A percentile compares a stretch with the other conserved stretches of the same genome.
phyloP scores from a whole-genome alignment of 2,888 invertebrate genomes.

The Gastracanthus pulcherrimus region DNA sequence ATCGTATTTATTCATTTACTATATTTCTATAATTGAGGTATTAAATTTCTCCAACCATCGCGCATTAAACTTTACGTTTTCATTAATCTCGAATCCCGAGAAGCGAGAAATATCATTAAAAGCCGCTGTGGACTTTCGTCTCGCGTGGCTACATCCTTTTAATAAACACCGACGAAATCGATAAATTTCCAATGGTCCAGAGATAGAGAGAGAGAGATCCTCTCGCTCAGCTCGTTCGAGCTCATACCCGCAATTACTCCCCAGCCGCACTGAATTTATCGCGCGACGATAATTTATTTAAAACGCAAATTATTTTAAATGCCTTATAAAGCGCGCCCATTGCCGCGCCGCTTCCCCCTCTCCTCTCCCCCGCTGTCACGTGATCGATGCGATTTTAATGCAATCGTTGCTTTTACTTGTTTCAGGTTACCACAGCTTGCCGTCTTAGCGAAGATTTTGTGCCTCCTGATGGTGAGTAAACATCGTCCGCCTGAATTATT shows the following conservation, averaged over 20 bases:
- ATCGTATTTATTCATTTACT: too few relatives aligned
- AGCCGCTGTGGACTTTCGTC: background rate
- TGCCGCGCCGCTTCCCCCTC: background rate
- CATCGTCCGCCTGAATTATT: conserved; percentile 2
- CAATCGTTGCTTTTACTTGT: conserved; percentile 67
- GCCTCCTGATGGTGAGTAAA: conserved; percentile 90
- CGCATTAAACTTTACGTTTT: too few relatives aligned
- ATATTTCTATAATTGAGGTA: too few relatives aligned
- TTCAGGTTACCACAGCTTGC: conserved; percentile 94
- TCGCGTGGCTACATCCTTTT: conserved; percentile 23
- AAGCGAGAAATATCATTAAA: background rate
- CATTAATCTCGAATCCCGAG: background rate
- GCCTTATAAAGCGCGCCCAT: too few relatives aligned
- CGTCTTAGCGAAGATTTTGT: conserved; percentile 94
- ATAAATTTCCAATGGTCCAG: conserved; percentile 20
- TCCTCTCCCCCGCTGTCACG: background rate
- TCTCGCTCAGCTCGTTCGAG: too few relatives aligned
- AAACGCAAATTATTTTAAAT: conserved; percentile 45
- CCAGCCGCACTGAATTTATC: conserved; percentile 20
- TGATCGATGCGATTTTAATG: conserved; percentile 50
- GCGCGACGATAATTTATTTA: conserved; percentile 34
- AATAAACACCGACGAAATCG: conserved; percentile 39
- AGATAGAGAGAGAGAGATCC: too few relatives aligned
- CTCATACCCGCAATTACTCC: conserved; percentile 25
- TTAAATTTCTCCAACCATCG: too few relatives aligned